These are phyloP conservation scores for Otolemur garnettii DNA, from an alignment of 2,113 vertebrate genomes.

Conservation along the genomic window DNA sequence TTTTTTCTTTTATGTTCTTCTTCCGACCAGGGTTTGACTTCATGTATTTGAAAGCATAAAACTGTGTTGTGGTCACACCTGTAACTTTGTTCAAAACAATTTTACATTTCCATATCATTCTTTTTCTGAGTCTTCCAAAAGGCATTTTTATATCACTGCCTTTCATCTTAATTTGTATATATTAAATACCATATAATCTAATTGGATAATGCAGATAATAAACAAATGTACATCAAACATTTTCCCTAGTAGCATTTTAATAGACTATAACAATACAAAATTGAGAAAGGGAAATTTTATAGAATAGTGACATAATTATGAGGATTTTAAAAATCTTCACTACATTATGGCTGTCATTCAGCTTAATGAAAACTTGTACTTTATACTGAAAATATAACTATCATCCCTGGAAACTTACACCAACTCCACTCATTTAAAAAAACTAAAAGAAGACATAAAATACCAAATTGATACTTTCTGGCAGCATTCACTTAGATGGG, in stretches of 20 bases:
- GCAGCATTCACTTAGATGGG: neutral
- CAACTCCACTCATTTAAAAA: neutral
- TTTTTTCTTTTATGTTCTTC: neutral
- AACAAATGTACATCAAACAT: neutral
- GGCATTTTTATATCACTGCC: neutral
- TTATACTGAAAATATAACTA: neutral
- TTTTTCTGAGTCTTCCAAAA: slow-evolving; percentile 24
- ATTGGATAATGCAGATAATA: neutral
- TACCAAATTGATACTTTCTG: neutral
- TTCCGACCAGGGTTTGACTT: slow-evolving; percentile 3
- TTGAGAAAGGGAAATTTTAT: neutral
- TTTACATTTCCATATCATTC: neutral
- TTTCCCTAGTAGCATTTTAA: neutral
- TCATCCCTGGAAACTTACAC: neutral
- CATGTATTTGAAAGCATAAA: slow-evolving; percentile 54
- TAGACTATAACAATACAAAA: neutral
- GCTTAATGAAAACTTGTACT: neutral
- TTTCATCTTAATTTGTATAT: neutral
- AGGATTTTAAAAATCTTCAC: neutral
- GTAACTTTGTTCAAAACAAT: slow-evolving; percentile 44
- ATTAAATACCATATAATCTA: neutral
- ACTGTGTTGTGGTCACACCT: neutral
- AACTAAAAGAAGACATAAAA: neutral
- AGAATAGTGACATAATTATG: neutral
- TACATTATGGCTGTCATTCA: neutral